Evolutionary conservation across 2,797 vertebrate genomes (phyloP), one percentile per base, ranked within the genome.

Genomic region (Helarctos malayanus): DNA sequence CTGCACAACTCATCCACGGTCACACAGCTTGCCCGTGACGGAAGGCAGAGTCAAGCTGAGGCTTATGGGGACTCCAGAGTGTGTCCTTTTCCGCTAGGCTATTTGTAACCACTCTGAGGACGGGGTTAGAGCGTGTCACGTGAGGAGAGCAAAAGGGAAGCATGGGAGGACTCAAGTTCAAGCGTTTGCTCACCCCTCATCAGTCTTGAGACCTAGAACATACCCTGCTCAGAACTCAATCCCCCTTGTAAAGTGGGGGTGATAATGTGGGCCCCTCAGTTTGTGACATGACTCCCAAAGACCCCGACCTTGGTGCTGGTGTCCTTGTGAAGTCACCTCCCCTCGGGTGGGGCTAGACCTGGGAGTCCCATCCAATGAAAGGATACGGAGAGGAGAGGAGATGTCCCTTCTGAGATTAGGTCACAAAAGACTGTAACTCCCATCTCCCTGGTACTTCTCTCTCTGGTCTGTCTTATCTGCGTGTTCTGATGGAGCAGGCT

Each of bases 241-340:
- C 25, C 6, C 15, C 1, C 11, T 18, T 49, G 27, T 5, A 11
- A 56, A 73, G 25, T 35, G 9, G 54, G 5, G 11, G 1, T 27
- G n/a, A 27, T 10, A 1, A 21, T 4, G 10, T 2, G 6, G 14
- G 11, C 14, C 41, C 18, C 19, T 49, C 2, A 8, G 35, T 5
- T 75, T 78, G 25, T 21, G 18, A 52, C 13, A 0, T 4, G 57
- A 9, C 21, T 69, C 14, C 49, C 45, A 14, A n/a, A 75, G 18
- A 4, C 5, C 0, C 19, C 15, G 8, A 3, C 12, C 8, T 2
- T 14, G 2, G 4, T 1, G 23, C 32, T 32, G 23, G 10, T 0
- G 0, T 25, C n/a, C 45, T 7, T 23, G 12, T 41, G 75, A 63
- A 81, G 45, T 38, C 32, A 38, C 10, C 18, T 84, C 4, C 3